These are phyloP conservation scores for Polydrusus pterygomalis DNA, from an alignment of 2,888 invertebrate species.

Conservation along the genomic window DNA sequence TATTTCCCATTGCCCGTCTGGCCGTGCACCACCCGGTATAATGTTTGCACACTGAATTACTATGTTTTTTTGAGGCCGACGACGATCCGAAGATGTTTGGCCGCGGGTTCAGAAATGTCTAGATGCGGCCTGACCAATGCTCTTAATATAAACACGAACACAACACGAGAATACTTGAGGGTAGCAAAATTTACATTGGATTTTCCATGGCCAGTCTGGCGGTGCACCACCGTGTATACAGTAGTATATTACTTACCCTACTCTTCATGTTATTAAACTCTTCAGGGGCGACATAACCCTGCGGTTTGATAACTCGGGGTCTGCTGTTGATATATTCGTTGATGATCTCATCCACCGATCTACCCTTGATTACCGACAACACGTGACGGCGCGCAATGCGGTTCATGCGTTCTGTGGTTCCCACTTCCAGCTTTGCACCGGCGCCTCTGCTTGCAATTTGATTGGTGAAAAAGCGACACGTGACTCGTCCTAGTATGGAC, in stretches of 20 bases:
- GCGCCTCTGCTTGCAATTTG: constrained; percentile 32
- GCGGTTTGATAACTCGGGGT: constrained; percentile 70
- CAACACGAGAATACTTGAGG: too few species aligned
- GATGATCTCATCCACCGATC: constrained; percentile 79
- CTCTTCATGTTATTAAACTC: constrained; percentile 70
- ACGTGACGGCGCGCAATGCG: constrained; percentile 80
- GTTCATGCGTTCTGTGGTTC: constrained; percentile 84
- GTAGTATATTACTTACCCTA: constrained; percentile 62
- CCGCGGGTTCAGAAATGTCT: too few species aligned
- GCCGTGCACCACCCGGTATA: too few species aligned
- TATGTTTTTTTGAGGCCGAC: too few species aligned
- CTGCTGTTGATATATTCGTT: constrained; percentile 64
- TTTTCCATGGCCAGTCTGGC: too few species aligned
- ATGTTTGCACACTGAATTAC: too few species aligned
- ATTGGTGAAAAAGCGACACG: constrained; percentile 79
- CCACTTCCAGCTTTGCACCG: constrained; percentile 64
- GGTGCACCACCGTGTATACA: too few species aligned
- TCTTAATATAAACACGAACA: too few species aligned
- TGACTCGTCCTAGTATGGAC: constrained; percentile 79
- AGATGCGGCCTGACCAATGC: too few species aligned
- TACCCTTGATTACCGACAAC: constrained; percentile 78
- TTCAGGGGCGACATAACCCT: constrained; percentile 71
- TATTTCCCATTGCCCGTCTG: too few species aligned
- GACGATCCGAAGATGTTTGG: too few species aligned
- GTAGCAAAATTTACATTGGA: too few species aligned